Conservation (phyloP, 2,797 vertebrate genomes). For the Notolepis coatsorum region DNA sequence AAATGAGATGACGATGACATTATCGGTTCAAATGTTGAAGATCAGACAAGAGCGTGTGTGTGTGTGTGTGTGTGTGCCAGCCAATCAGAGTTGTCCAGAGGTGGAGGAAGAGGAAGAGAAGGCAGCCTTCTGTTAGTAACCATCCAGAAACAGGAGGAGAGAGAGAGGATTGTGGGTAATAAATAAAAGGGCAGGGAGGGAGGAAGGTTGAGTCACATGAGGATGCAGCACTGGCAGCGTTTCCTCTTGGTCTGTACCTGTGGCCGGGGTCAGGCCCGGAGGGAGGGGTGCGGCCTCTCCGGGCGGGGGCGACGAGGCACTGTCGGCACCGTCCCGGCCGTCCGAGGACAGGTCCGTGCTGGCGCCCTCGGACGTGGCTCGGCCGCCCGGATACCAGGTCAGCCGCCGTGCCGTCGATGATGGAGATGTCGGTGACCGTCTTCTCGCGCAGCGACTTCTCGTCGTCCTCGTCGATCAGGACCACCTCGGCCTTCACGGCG, state of each 20-base stretch:
- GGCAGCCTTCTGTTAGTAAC: conserved; percentile 89
- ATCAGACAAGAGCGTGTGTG: conserved; percentile 63
- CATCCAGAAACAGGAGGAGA: conserved; percentile 80
- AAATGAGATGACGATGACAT: conserved; percentile 49
- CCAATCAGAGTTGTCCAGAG: conserved; percentile 87
- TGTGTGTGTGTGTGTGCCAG: conserved; percentile 68
- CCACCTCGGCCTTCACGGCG: conserved; percentile 94
- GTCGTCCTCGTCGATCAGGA: conserved; percentile 95
- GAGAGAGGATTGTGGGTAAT: conserved; percentile 62
- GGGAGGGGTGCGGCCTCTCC: conserved; percentile 56
- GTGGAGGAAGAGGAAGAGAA: conserved; percentile 72
- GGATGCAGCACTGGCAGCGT: conserved; percentile 98
- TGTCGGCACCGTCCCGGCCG: conserved; percentile 90
- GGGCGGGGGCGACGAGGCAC: conserved; percentile 72
- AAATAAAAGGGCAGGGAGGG: conserved; percentile 75
- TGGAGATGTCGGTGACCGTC: conserved; percentile 94
- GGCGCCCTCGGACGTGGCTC: conserved; percentile 86
- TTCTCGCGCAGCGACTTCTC: conserved; percentile 96
- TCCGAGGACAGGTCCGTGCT: conserved; percentile 97
- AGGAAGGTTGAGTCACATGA: conserved; percentile 93
- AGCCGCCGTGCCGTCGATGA: conserved; percentile 92
- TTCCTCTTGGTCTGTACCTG: conserved; percentile 94
- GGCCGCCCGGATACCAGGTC: conserved; percentile 93
- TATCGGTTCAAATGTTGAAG: conserved; percentile 63
- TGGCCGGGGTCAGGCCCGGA: conserved; percentile 83